Base-by-base conservation (phyloP, 1,140 invertebrate genomes). In the Meloidogyne exigua region DNA sequence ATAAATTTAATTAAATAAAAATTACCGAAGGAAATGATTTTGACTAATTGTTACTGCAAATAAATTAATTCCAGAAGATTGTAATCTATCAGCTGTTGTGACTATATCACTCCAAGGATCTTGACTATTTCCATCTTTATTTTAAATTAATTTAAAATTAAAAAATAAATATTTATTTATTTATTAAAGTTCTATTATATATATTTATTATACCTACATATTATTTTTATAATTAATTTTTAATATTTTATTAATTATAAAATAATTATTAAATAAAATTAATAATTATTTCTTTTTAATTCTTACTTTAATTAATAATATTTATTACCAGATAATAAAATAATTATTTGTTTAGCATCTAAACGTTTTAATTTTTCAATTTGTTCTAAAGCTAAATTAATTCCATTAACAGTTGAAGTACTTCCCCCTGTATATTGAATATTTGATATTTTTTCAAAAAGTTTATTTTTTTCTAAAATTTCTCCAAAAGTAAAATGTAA, bases 351-450 rank as follows among this genome's bases (percentile, higher is more conserved):
- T 63, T 75, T 57, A 42, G 82, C 83, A 65, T 78, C 76, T 11
- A 57, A 72, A 9, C 82, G 42, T 72, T 72, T 32, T 4, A 39
- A 64, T 57, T 76, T 64, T 21, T 68, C 65, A 23, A 85, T 72
- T 68, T 81, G 71, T 32, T 83, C 72, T 62, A 85, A 57, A 32
- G 80, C 85, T 32, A 80, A 57, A 57, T 76, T 49, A 2, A 85
- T 72, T 65, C 84, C 84, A 21, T 39, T 81, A 4, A 84, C 84
- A 15, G 76, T 68, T 68, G 79, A 84, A 21, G 84, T 85, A 39
- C 79, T 76, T 10, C 84, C 84, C 1, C 85, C 84, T 28, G 80
- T 87, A 66, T 85, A 84, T 21, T 44, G 68, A 10, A 81, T 76
- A 15, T 63, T 57, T 28, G 80, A 78, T 1, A 85, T 70, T 12